Evolutionary conservation across 1,140 invertebrate genomes (phyloP).

Genomic region (Anastatus disparis): DNA sequence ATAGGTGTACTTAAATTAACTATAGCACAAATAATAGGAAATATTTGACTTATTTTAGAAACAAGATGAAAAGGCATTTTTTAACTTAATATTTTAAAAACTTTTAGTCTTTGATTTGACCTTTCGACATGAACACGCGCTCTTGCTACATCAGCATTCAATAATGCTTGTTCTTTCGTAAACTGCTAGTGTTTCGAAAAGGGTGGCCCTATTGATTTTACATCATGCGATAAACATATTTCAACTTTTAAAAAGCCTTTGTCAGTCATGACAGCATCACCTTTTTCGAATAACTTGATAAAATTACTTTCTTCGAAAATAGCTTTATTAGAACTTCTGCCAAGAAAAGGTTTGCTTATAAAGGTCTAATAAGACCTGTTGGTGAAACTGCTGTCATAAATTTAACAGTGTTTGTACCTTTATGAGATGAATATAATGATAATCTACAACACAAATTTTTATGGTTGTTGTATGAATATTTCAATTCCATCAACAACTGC

Average conservation of each 20-base stretch:
- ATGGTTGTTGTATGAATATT: constrained; percentile 42
- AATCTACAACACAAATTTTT: constrained; percentile 41
- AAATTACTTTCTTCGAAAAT: too few relatives aligned
- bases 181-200: constrained; percentile 40
- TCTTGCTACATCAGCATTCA: constrained; percentile 49
- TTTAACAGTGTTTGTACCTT: too few relatives aligned
- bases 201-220: constrained; percentile 41
- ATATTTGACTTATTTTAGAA: constrained; percentile 27
- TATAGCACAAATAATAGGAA: constrained; percentile 29
- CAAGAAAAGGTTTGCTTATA: constrained; percentile 51
- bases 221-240: constrained; percentile 35
- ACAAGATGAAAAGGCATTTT: constrained; percentile 40
- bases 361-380: constrained; percentile 52
- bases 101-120: constrained; percentile 52
- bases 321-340: constrained; percentile 50
- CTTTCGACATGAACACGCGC: constrained; percentile 39
- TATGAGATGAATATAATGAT: constrained; percentile 48
- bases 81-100: constrained; percentile 46
- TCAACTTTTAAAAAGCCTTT: constrained; percentile 46
- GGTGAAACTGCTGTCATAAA: constrained; percentile 52
- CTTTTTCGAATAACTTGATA: constrained; percentile 16
- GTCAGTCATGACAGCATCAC: constrained; percentile 41
- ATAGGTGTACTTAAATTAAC: constrained; percentile 39
- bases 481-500: constrained; percentile 48
- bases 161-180: constrained; percentile 43